Evolutionary conservation across 2,888 invertebrate species (phyloP).

Genomic region (Netelia virgata): DNA sequence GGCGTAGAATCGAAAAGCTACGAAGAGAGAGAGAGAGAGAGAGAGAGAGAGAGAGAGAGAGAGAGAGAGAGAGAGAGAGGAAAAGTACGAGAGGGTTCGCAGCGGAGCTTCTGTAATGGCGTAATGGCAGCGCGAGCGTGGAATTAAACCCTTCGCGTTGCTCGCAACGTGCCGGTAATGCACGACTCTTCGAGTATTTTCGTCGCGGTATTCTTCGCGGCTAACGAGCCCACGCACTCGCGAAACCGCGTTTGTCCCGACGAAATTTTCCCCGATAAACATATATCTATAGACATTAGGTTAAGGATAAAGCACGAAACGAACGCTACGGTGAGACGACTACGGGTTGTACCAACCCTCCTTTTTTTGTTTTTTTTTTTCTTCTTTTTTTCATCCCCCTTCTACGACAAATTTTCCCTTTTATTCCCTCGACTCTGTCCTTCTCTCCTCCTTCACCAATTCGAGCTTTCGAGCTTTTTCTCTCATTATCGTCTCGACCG

Average conservation of each 20-base stretch:
- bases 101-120: conserved; percentile 54
- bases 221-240: conserved; percentile 75
- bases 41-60: conserved; percentile 34
- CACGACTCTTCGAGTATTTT: conserved; percentile 59
- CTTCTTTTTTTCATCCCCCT: conserved; percentile 10
- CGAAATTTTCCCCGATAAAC: conserved; percentile 68
- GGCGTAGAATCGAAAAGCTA: conserved; percentile 32
- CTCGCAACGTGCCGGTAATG: conserved; percentile 20
- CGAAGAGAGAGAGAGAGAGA: too few relatives aligned
- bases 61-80: conserved; percentile 17
- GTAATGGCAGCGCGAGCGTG: conserved; percentile 64
- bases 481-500: conserved; percentile 63
- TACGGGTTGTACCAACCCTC: conserved; percentile 32
- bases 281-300: neutral
- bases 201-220: conserved; percentile 56
- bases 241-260: conserved; percentile 71
- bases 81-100: conserved; percentile 41
- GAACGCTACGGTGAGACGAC: conserved; percentile 46
- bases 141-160: conserved; percentile 70
- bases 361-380: neutral
- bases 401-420: conserved; percentile 35
- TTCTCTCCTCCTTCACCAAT: conserved; percentile 10
- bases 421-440: conserved; percentile 48
- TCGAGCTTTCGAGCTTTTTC: conserved; percentile 58
- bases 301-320: neutral